phyloP scores from a whole-genome alignment of 2,888 invertebrate species.

The Synergus laeviventris region DNA sequence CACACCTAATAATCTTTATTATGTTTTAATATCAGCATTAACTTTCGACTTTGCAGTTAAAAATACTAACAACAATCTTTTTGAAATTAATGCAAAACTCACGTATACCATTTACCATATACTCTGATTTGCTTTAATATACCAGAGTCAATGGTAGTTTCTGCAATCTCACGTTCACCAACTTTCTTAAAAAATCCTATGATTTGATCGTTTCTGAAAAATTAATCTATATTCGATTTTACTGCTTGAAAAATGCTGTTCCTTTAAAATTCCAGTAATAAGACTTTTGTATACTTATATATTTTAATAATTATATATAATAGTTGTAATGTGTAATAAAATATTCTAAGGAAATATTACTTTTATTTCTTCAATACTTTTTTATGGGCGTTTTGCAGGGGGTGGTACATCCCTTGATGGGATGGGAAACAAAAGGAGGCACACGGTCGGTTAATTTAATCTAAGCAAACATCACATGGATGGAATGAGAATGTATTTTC shows the following conservation, averaged over 20 bases:
- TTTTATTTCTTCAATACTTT: too few relatives aligned
- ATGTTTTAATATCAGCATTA: too few relatives aligned
- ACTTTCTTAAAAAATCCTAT: constrained; percentile 31
- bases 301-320: too few relatives aligned
- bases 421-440: constrained; percentile 67
- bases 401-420: constrained; percentile 45
- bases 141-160: not conserved
- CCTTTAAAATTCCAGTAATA: not conserved
- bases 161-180: not conserved
- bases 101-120: not conserved
- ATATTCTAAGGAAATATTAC: too few relatives aligned
- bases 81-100: not conserved
- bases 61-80: not conserved
- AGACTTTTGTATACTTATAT: not conserved
- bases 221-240: not conserved
- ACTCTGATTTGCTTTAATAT: not conserved
- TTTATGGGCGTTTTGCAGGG: constrained; percentile 6
- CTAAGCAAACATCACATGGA: constrained; percentile 74
- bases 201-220: not conserved
- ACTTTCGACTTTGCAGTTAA: not conserved
- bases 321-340: too few relatives aligned
- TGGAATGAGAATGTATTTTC: constrained; percentile 69
- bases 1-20: too few relatives aligned
- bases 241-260: constrained; percentile 1
- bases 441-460: constrained; percentile 74